Evolutionary conservation across 2,888 invertebrate genomes (phyloP).

Genomic region (Ormyrus rosae): DNA sequence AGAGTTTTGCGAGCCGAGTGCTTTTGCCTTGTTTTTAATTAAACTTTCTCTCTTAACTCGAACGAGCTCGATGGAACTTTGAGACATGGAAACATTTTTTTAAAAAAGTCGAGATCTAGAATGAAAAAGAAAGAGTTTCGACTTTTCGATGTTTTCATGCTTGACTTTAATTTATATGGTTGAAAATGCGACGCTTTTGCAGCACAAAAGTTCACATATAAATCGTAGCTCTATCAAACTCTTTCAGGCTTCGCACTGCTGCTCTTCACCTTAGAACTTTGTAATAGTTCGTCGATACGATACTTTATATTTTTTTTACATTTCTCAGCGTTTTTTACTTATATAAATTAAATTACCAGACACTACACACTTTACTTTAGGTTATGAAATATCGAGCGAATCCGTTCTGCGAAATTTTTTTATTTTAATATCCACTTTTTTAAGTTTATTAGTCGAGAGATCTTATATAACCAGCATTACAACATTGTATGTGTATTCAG

Average conservation of each 20-base stretch:
- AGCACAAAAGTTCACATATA: slow-evolving; percentile 54
- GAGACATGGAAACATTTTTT: slow-evolving; percentile 56
- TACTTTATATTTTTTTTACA: slow-evolving; percentile 59
- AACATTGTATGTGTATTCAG: slow-evolving; percentile 53
- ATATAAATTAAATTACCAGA: slow-evolving; percentile 72
- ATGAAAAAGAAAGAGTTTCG: slow-evolving; percentile 55
- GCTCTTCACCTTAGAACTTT: slow-evolving; percentile 60
- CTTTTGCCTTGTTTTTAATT: slow-evolving; percentile 35
- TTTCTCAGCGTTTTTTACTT: slow-evolving; percentile 66
- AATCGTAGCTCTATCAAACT: slow-evolving; percentile 58
- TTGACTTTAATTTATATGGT: slow-evolving; percentile 53
- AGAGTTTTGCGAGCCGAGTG: slow-evolving; percentile 55
- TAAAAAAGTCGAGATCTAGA: slow-evolving; percentile 59
- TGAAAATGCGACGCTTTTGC: slow-evolving; percentile 52
- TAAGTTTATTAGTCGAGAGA: slow-evolving; percentile 53
- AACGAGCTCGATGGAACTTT: slow-evolving; percentile 57
- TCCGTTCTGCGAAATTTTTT: slow-evolving; percentile 59
- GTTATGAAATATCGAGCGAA: slow-evolving; percentile 68
- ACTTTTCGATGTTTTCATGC: slow-evolving; percentile 57
- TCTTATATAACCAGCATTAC: slow-evolving; percentile 52
- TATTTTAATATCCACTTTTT: slow-evolving; percentile 52
- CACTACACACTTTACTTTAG: slow-evolving; percentile 67
- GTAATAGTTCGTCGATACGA: slow-evolving; percentile 57
- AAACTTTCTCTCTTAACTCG: slow-evolving; percentile 35
- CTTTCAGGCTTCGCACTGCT: slow-evolving; percentile 64